These are phyloP conservation scores for Spinibarbus caldwelli DNA, from an alignment of 2,797 vertebrate species.

Conservation along the genomic window DNA sequence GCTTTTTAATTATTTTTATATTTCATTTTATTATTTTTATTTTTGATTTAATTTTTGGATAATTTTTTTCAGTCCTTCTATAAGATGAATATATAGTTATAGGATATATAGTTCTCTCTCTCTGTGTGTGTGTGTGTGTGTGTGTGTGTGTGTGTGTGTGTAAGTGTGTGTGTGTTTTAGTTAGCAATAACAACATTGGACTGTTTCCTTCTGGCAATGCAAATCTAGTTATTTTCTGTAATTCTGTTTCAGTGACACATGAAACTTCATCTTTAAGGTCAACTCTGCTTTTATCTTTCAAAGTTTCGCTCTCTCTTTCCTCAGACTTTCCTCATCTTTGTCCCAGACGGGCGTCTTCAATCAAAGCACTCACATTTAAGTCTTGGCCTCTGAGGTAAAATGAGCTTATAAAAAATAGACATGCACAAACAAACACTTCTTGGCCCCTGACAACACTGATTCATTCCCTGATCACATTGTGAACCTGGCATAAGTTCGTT, in stretches of 20 bases:
- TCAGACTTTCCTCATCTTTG: constrained; percentile 51
- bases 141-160: too few species aligned
- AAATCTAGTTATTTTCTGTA: neutral
- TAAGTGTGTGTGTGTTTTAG: neutral
- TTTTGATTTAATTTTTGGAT: too few species aligned
- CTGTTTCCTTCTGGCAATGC: neutral
- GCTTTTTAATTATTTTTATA: too few species aligned
- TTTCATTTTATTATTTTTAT: too few species aligned
- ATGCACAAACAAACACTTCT: constrained; percentile 40
- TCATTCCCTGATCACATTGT: constrained; percentile 46
- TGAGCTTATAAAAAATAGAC: constrained; percentile 27
- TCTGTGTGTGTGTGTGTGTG: too few species aligned
- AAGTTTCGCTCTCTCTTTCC: neutral
- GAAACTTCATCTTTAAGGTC: constrained; percentile 10
- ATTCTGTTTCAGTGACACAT: neutral
- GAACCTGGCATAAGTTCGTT: constrained; percentile 27
- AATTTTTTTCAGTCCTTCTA: too few species aligned
- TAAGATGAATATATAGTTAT: too few species aligned
- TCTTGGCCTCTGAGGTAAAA: constrained; percentile 26
- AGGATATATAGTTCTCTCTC: too few species aligned
- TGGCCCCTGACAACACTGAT: constrained; percentile 31
- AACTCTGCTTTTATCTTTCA: neutral
- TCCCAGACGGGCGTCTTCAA: constrained; percentile 56
- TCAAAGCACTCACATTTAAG: constrained; percentile 51
- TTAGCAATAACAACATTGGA: neutral